A percentile compares a stretch with the other conserved stretches of the same genome.
phyloP scores from a whole-genome alignment of 2,888 invertebrate species.

The Aleiodes alternator region DNA sequence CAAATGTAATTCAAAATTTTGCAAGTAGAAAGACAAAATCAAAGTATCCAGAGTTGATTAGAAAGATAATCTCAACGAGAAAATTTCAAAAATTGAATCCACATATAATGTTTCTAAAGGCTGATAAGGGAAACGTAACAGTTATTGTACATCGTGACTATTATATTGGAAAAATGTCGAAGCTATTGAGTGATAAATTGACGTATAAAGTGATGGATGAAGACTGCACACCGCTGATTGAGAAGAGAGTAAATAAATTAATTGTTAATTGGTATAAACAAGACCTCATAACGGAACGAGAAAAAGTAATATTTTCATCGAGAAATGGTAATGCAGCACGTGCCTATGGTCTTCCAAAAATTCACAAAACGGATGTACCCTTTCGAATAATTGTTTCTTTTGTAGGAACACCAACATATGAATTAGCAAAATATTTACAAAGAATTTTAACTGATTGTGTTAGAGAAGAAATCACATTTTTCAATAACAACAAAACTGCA shows the following conservation, averaged over 20 bases:
- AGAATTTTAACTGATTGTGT: conserved; percentile 26
- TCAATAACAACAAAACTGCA: conserved; percentile 15
- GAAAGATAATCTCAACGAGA: conserved; percentile 17
- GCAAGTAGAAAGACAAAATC: not conserved
- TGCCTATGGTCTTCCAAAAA: conserved; percentile 46
- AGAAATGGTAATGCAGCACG: conserved; percentile 24
- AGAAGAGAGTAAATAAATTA: conserved; percentile 25
- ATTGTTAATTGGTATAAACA: conserved; percentile 15
- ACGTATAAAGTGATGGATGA: conserved; percentile 27
- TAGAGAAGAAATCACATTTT: not conserved
- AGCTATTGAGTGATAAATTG: conserved; percentile 10
- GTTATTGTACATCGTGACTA: conserved; percentile 21
- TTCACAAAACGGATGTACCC: conserved; percentile 43
- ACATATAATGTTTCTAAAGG: conserved; percentile 42
- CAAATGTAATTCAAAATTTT: conserved; percentile 23
- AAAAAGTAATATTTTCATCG: conserved; percentile 5
- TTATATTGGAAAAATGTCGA: conserved; percentile 42
- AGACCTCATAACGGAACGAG: conserved; percentile 14
- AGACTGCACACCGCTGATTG: conserved; percentile 22
- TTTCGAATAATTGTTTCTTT: conserved; percentile 46
- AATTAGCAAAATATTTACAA: conserved; percentile 43
- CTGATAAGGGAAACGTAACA: conserved; percentile 47
- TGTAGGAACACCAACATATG: conserved; percentile 38
- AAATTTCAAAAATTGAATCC: conserved; percentile 35
- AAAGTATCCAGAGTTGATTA: not conserved